Evolutionary conservation across 1,140 invertebrate species (phyloP), one percentile per base, ranked within the genome.

Genomic region (Ptiloglossa arizonensis): DNA sequence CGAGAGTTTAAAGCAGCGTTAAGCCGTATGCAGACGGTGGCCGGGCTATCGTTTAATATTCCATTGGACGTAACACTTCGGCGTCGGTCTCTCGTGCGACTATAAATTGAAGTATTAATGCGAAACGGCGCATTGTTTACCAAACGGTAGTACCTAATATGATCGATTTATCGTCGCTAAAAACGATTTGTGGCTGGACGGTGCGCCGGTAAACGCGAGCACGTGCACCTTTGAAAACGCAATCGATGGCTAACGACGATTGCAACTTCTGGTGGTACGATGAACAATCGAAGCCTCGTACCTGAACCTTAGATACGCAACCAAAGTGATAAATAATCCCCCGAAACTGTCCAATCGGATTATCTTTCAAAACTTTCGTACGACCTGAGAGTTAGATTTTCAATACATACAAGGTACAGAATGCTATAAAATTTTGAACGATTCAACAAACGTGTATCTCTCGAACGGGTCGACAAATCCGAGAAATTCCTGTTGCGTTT

Each of bases 31-130:
- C 67, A 63, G 35, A 38, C 52, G 24, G 52, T 54, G 13, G 57
- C 38, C 17, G 27, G 48, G 9, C 44, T 41, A 22, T 71, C 50
- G 57, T 81, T 88, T 86, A 83, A 87, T 88, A 86, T 87, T 87
- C 86, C 72, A 85, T 72, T 57, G 60, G 64, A 79, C 29, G 63
- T 56, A 63, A 64, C 68, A 73, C 69, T 77, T 85, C 64, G 52
- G n/a, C 73, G 63, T 67, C 59, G 38, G 67, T 57, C 63, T 71
- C 66, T 72, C 66, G 77, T 67, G 77, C 74, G 83, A 87, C 81
- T 85, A 68, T 80, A 86, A 88, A 88, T 88, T 80, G 80, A 64
- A 73, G 64, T 59, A 85, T 87, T 86, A 87, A 85, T 81, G 63
- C 71, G 64, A 73, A 80, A 86, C 83, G 75, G 80, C 80, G 84